Evolutionary conservation across 2,797 vertebrate genomes (phyloP).

Genomic region (Gephyroberyx darwinii): DNA sequence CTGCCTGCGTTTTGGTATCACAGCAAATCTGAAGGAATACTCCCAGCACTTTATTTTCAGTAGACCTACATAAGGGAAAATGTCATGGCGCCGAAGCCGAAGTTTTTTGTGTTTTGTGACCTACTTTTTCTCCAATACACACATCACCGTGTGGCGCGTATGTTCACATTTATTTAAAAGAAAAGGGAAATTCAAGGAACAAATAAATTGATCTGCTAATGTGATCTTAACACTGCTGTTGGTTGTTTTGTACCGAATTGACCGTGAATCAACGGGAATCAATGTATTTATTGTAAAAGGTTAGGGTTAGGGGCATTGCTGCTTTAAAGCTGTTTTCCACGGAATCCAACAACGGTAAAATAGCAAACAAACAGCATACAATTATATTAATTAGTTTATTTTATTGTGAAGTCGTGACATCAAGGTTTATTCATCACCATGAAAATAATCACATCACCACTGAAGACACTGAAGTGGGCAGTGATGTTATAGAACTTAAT

Average conservation of each 20-base stretch:
- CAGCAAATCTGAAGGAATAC: not conserved
- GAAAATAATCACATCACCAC: not conserved
- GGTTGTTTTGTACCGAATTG: no score
- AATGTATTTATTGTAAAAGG: not conserved
- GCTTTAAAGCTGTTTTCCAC: not conserved
- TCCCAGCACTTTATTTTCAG: slow-evolving; percentile 22
- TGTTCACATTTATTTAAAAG: slow-evolving; percentile 2
- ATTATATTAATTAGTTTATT: no score
- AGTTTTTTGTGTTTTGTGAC: slow-evolving; percentile 39
- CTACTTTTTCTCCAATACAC: slow-evolving; percentile 45
- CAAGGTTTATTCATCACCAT: not conserved
- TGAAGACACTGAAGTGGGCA: not conserved
- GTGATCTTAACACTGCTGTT: not conserved
- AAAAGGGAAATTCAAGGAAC: not conserved
- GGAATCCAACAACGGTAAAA: not conserved
- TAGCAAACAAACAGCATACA: not conserved
- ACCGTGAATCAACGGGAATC: no score
- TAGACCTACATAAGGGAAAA: slow-evolving; percentile 20
- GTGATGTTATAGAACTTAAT: no score
- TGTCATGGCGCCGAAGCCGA: slow-evolving; percentile 35
- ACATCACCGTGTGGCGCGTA: slow-evolving; percentile 1
- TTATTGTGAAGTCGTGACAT: not conserved
- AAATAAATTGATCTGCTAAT: not conserved
- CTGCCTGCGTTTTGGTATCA: not conserved
- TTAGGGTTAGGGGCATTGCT: not conserved